Evolutionary conservation across 2,888 invertebrate genomes (phyloP).

Genomic region (Smittia sp.): DNA sequence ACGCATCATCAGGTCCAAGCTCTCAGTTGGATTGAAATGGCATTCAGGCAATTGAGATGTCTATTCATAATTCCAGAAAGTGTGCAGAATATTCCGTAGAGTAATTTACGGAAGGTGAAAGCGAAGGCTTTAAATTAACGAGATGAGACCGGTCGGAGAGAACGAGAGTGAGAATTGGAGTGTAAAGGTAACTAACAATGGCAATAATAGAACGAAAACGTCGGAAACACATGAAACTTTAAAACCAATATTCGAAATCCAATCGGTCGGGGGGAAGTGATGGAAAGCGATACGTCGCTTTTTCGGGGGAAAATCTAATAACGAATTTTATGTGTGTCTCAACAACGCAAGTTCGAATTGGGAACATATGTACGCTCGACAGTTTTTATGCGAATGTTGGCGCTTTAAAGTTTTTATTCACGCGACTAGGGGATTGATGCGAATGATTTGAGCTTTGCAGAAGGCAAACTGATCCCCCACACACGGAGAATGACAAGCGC

Average conservation of each 20-base stretch:
- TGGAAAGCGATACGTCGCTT: conserved; percentile 16
- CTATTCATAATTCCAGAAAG: conserved; percentile 6
- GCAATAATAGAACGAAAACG: conserved; percentile 8
- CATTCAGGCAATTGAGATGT: conserved; percentile 11
- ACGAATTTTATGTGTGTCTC: conserved; percentile 29
- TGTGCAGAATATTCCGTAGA: background rate
- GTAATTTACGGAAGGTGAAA: background rate
- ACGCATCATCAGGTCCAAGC: background rate
- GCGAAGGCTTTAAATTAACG: background rate
- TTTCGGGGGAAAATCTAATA: conserved; percentile 4
- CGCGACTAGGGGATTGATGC: background rate
- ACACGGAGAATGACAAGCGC: conserved; percentile 10
- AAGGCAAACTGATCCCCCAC: background rate
- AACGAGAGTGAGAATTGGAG: background rate
- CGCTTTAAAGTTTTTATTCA: conserved; percentile 7
- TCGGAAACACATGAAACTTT: conserved; percentile 20
- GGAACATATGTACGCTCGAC: conserved; percentile 21
- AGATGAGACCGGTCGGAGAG: background rate
- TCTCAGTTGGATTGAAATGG: background rate
- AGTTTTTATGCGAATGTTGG: conserved; percentile 17
- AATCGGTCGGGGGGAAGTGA: background rate
- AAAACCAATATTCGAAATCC: conserved; percentile 10
- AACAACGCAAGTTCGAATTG: conserved; percentile 24
- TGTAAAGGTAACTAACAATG: background rate
- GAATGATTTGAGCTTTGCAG: background rate